phyloP scores from a whole-genome alignment of 2,113 vertebrate genomes.

The Alexandromys fortis region DNA sequence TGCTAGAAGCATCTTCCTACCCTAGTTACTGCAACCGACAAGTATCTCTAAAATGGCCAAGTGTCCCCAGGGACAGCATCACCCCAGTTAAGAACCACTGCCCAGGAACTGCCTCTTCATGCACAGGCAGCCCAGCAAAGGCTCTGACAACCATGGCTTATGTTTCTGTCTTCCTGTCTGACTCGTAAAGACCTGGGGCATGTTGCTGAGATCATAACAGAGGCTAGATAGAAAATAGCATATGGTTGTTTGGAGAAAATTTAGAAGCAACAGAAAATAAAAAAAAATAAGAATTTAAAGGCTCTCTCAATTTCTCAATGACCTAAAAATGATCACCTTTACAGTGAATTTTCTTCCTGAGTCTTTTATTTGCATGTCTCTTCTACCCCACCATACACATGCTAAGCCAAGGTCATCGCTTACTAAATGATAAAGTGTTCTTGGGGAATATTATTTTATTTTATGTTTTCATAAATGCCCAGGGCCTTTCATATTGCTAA shows the following conservation, averaged over 20 bases:
- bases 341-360: not conserved
- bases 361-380: conserved; percentile 30
- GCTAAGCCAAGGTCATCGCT: not conserved
- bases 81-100: conserved; percentile 17
- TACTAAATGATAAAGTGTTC: not conserved
- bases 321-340: conserved; percentile 5
- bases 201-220: not conserved
- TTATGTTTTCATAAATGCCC: not conserved
- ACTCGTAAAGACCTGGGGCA: conserved; percentile 30
- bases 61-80: not conserved
- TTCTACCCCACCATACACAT: not conserved
- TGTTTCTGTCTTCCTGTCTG: conserved; percentile 50
- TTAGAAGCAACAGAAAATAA: conserved; percentile 41
- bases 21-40: not conserved
- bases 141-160: not conserved
- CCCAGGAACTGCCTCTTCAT: rapidly evolving
- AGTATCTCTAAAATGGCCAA: conserved; percentile 1
- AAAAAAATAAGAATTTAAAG: conserved; percentile 38
- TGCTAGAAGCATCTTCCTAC: not conserved
- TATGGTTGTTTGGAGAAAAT: conserved; percentile 44
- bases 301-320: not conserved
- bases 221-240: not conserved
- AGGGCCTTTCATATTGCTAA: not conserved
- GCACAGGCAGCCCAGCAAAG: not conserved
- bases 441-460: conserved; percentile 26